Percentiles rank a stretch among this genome's conserved stretches.
Conservation (phyloP, 2,888 invertebrate species). For the Platycnemis pennipes region DNA sequence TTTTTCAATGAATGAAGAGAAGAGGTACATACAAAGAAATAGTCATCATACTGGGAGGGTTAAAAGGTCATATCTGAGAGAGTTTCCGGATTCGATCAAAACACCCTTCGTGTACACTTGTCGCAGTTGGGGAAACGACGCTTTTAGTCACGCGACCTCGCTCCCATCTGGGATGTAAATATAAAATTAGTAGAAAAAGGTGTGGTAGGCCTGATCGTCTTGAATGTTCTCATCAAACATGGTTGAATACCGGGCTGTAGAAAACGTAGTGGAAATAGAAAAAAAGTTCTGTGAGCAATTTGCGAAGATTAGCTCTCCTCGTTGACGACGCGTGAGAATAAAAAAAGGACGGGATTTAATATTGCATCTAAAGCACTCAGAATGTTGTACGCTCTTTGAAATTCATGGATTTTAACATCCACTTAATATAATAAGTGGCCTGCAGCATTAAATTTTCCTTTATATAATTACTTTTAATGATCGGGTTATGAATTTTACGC, state of each 20-base stretch:
- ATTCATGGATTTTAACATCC: too few species aligned
- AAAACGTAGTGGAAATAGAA: not conserved
- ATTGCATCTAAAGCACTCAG: too few species aligned
- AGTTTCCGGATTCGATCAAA: slow-evolving; percentile 10
- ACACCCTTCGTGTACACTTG: slow-evolving; percentile 54
- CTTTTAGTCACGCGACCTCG: slow-evolving; percentile 38
- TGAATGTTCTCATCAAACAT: not conserved
- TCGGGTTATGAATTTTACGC: too few species aligned
- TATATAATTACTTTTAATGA: too few species aligned
- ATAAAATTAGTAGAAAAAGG: not conserved
- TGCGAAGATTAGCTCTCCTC: not conserved
- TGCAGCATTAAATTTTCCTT: too few species aligned
- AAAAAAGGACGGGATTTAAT: too few species aligned
- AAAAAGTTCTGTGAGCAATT: not conserved
- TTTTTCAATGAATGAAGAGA: not conserved
- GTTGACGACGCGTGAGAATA: not conserved
- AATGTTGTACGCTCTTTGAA: too few species aligned
- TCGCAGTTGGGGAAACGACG: slow-evolving; percentile 43
- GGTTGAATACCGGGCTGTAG: not conserved
- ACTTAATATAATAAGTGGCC: too few species aligned
- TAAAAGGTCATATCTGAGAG: slow-evolving; percentile 36
- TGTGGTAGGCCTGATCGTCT: not conserved
- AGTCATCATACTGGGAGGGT: slow-evolving; percentile 33
- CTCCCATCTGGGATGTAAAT: not conserved
- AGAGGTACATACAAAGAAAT: not conserved